Conservation (phyloP, 2,797 vertebrate species). For the Erithacus rubecula region DNA sequence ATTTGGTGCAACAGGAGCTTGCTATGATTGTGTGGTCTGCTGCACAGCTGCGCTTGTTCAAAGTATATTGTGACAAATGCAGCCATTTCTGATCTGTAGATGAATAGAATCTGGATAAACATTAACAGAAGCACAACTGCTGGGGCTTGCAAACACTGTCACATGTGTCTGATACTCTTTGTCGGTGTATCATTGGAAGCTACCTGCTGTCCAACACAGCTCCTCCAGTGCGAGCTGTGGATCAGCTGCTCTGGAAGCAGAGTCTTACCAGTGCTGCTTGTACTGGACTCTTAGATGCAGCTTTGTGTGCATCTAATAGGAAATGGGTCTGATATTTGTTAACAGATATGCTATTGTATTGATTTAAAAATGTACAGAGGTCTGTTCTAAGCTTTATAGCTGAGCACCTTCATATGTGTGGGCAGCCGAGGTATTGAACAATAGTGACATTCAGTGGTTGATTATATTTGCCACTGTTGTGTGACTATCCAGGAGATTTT, state of each 20-base stretch:
- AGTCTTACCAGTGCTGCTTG: not conserved
- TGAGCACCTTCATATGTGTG: slow-evolving; percentile 21
- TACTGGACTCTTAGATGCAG: not conserved
- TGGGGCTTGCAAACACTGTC: not conserved
- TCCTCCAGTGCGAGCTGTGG: not conserved
- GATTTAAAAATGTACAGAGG: not conserved
- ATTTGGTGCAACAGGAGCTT: not conserved
- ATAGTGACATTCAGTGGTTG: slow-evolving; percentile 53
- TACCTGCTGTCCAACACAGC: not conserved
- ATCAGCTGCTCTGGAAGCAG: not conserved
- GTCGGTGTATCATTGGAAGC: not conserved
- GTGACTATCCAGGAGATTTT: slow-evolving; percentile 31
- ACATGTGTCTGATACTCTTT: fast-evolving
- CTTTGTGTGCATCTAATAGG: not conserved
- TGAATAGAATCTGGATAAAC: not conserved
- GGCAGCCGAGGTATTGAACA: slow-evolving; percentile 1
- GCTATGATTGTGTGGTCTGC: not conserved
- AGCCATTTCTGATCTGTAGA: not conserved
- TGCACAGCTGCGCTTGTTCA: not conserved
- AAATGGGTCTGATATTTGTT: not conserved
- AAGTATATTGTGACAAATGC: not conserved
- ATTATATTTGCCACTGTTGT: not conserved
- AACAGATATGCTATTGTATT: slow-evolving; percentile 26
- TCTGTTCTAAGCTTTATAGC: slow-evolving; percentile 13
- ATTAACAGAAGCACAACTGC: not conserved